Conservation (phyloP, 2,888 invertebrate species). For the Aspidiotus destructor region DNA sequence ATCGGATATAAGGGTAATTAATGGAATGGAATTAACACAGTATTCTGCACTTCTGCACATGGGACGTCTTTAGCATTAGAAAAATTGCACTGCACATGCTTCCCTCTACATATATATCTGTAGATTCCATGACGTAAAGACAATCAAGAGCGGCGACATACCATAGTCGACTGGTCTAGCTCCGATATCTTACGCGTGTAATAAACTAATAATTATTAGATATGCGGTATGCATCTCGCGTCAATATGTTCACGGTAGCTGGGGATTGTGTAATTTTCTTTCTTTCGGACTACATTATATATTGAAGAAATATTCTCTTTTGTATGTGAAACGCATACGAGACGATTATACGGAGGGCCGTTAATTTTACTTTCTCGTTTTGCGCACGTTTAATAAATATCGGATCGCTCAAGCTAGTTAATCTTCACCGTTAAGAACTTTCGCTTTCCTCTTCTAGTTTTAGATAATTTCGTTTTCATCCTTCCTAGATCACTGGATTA, state of each 20-base stretch:
- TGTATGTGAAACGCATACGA: background rate
- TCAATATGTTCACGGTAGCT: too few species aligned
- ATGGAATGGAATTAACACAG: slow-evolving; percentile 22
- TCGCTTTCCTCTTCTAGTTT: slow-evolving; percentile 7
- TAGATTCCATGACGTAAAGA: too few species aligned
- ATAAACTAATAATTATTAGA: too few species aligned
- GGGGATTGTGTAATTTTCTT: too few species aligned
- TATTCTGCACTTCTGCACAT: slow-evolving; percentile 12
- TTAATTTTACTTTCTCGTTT: slow-evolving; percentile 16
- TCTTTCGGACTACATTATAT: too few species aligned
- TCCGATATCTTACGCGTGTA: too few species aligned
- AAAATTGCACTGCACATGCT: background rate
- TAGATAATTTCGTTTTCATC: background rate
- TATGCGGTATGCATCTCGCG: too few species aligned
- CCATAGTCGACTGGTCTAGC: too few species aligned
- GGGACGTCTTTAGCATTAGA: too few species aligned
- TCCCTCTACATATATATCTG: background rate
- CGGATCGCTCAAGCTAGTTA: background rate
- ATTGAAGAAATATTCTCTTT: background rate
- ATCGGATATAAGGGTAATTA: slow-evolving; percentile 33
- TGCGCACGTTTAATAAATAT: background rate
- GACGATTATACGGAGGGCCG: background rate
- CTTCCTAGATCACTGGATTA: too few species aligned
- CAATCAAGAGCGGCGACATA: too few species aligned
- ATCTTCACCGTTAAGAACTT: background rate